Percentiles rank a stretch among this genome's conserved stretches.
Evolutionary conservation across 2,888 invertebrate genomes (phyloP).

Genomic region (Stegana nigrithorax): DNA sequence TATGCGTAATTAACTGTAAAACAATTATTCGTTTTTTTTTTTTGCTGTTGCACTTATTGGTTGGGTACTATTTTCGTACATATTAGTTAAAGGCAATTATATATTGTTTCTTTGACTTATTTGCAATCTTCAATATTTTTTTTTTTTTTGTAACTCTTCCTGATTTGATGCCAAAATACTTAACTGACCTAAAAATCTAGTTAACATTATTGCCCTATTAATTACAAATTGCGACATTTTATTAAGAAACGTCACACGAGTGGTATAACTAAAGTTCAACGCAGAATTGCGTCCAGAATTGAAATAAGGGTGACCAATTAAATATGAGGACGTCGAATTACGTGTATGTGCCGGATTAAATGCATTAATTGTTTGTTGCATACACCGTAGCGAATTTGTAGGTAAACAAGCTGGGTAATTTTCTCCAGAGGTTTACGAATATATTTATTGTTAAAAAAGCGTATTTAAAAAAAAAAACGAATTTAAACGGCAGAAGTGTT

Average conservation of each 20-base stretch:
- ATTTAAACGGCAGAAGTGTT: no score
- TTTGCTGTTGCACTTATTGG: conserved; percentile 8
- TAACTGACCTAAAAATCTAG: conserved; percentile 31
- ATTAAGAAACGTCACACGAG: neutral
- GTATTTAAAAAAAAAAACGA: no score
- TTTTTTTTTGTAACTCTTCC: conserved; percentile 16
- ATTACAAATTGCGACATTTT: neutral
- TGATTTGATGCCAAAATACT: conserved; percentile 3
- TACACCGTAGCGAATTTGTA: no score
- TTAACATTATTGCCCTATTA: conserved; percentile 29
- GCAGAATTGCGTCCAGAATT: no score
- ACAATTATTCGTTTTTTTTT: conserved; percentile 7
- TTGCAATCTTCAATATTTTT: neutral
- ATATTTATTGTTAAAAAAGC: no score
- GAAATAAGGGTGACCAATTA: no score
- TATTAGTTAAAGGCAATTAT: conserved; percentile 9
- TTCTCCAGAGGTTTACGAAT: no score
- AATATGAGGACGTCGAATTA: no score
- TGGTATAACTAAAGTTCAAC: no score
- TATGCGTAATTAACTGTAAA: conserved; percentile 5
- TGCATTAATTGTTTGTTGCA: no score
- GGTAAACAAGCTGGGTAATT: no score
- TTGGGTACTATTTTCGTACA: neutral
- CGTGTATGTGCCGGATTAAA: no score
- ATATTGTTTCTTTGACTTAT: neutral